A percentile compares a stretch with the other conserved stretches of the same genome.
Evolutionary conservation across 2,888 invertebrate genomes (phyloP).

Genomic region (Orthosia gothica): DNA sequence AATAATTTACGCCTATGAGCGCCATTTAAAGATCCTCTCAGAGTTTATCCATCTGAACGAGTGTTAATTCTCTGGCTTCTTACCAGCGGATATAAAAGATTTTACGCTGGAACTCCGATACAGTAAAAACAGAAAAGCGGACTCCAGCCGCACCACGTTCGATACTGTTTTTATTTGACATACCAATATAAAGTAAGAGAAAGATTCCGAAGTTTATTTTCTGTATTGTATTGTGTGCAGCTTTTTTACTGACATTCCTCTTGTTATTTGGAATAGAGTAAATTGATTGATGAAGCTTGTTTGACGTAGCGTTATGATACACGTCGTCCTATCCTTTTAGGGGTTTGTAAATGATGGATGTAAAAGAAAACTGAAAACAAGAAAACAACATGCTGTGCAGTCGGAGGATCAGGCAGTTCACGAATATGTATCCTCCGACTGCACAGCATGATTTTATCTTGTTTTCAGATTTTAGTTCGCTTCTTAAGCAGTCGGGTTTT

Average conservation of each 20-base stretch:
- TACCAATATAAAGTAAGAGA: slow-evolving; percentile 48
- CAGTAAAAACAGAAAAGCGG: slow-evolving; percentile 43
- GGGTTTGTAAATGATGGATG: slow-evolving; percentile 48
- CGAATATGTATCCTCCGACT: too few species aligned
- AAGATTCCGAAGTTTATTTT: slow-evolving; percentile 52
- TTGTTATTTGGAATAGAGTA: slow-evolving; percentile 40
- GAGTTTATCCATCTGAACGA: slow-evolving; percentile 76
- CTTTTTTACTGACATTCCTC: slow-evolving; percentile 47
- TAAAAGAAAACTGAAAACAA: too few species aligned
- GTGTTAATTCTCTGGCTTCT: slow-evolving; percentile 71
- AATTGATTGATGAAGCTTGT: slow-evolving; percentile 57
- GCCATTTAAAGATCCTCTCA: slow-evolving; percentile 80
- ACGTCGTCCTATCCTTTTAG: slow-evolving; percentile 12
- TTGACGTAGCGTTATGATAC: slow-evolving; percentile 27
- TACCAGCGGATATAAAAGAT: slow-evolving; percentile 70
- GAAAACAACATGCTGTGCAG: too few species aligned
- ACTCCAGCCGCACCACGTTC: slow-evolving; percentile 39
- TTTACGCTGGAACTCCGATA: slow-evolving; percentile 59
- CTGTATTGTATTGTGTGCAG: slow-evolving; percentile 34
- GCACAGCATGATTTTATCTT: too few species aligned
- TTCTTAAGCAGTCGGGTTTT: too few species aligned
- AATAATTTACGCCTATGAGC: slow-evolving; percentile 81
- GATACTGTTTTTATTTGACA: slow-evolving; percentile 65
- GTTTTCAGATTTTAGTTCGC: too few species aligned
- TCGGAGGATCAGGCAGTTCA: too few species aligned